Base-by-base conservation (phyloP, 2,113 vertebrate genomes). In the Spheniscus mendiculus region DNA sequence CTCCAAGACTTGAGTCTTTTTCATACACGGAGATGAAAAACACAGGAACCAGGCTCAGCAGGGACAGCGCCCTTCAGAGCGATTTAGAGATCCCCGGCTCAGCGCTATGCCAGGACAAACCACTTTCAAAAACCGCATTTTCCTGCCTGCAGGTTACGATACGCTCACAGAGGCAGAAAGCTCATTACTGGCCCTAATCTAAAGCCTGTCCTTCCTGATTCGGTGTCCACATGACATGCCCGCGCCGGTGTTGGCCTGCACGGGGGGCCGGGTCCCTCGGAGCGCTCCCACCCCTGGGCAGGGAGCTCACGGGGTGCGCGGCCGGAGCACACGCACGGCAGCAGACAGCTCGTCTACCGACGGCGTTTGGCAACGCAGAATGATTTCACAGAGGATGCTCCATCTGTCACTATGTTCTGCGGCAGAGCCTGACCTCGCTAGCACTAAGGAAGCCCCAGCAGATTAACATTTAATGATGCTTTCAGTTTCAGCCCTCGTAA, bases 401-500 rank as follows among this genome's bases (percentile, higher is more conserved):
- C 97, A 98, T 98, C 97, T 98, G 97, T 97, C 94, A 59, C 78
- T 53, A 1, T 9, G 84, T 26, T 95, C 96, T 90, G 92, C 21
- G 4, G 92, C 96, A 78, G 40, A 96, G 84, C 89, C 93, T 95
- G 96, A 95, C 95, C 95, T 96, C 77, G 0, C 93, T 53, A 83
- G 78, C 83, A 70, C 88, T 62, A 66, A 92, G 94, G 88, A 88
- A 96, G 91, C 77, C 95, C 93, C 89, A 86, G 90, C 76, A 97
- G 95, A 97, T 97, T 97, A 97, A 96, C 89, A 96, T 97, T 97
- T 96, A 96, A 97, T 97, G 93, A 90, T 93, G 90, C 82, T 97
- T 98, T 96, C 96, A 79, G 83, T 82, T 91, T 93, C 88, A 97
- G 66, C 55, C 74, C 79, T 93, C 85, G 72, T 79, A 86, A 94